These are phyloP conservation scores for Cacoxenus indagator DNA, from an alignment of 2,888 invertebrate species.

Conservation along the genomic window DNA sequence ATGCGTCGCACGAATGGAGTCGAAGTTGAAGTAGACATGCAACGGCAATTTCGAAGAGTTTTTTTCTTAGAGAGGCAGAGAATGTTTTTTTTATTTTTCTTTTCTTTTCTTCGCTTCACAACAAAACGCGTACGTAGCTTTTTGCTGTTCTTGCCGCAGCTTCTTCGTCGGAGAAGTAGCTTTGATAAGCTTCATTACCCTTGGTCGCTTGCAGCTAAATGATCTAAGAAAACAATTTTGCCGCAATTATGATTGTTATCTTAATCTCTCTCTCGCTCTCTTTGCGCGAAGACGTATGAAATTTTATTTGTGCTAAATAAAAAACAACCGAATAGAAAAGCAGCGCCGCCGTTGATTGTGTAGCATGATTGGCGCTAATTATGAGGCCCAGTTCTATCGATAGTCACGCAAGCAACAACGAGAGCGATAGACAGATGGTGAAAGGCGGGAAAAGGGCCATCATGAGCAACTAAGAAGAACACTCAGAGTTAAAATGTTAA, in stretches of 20 bases:
- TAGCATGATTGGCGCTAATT: constrained; percentile 16
- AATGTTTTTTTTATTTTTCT: constrained; percentile 3
- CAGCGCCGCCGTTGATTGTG: constrained; percentile 16
- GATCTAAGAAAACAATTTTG: constrained; percentile 20
- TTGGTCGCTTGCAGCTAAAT: constrained; percentile 12
- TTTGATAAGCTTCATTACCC: background rate
- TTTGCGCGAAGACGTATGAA: constrained; percentile 22
- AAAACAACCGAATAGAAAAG: background rate
- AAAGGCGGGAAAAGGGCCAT: background rate
- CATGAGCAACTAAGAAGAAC: too few relatives aligned
- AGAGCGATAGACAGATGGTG: too few relatives aligned
- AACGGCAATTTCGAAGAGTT: constrained; percentile 31
- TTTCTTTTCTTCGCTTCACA: too few relatives aligned
- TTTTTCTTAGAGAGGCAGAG: constrained; percentile 10
- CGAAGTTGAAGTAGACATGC: constrained; percentile 33
- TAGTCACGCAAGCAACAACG: constrained; percentile 40
- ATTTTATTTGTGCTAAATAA: constrained; percentile 38
- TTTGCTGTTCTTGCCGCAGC: background rate
- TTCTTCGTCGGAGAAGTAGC: background rate
- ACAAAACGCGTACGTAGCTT: background rate
- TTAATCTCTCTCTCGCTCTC: background rate
- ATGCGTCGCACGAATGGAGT: constrained; percentile 36
- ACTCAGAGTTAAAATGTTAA: too few relatives aligned
- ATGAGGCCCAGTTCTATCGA: constrained; percentile 27
- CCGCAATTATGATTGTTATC: constrained; percentile 47